Evolutionary conservation across 2,113 vertebrate genomes (phyloP), one percentile per base, ranked within the genome.

Genomic region (Amphilophus citrinellus): DNA sequence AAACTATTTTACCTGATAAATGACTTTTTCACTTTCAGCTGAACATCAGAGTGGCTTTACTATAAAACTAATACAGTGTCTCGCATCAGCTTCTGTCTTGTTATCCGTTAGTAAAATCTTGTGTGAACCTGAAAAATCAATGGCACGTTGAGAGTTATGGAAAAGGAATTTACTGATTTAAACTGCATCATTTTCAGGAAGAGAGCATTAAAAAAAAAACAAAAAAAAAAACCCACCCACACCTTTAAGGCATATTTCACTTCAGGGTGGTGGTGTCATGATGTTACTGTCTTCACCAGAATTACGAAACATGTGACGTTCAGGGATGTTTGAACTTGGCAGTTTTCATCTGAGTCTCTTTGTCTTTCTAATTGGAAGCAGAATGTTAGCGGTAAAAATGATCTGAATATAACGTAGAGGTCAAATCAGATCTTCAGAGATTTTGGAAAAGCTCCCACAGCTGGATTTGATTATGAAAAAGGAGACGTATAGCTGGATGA

Each of bases 321-420:
- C 8, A 44, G 37, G 47, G 78, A 80, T 56, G 14, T 58, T 44
- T 56, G 0, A 14, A 56, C 27, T 35, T 35, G 2, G 39, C 3
- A 42, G 17, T 37, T n/a, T 76, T 44, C 50, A 20, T 77, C 39
- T 10, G 47, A 50, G 5, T 30, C 59, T 58, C 18, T 56, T 53
- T 76, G 13, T 56, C 42, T 73, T 58, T 3, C 6, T 84, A 71
- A 91, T 76, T 83, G 68, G 76, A 89, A 84, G 17, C 87, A 88
- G 80, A 71, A 18, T 44, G 60, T 42, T 59, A 15, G 7, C 6
- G 3, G 35, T 83, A 18, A 75, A 10, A 35, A 4, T 77, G 7
- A 60, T n/a, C 7, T 37, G 27, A 37, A 35, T 30, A 20, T 63
- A 22, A 50, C 58, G 24, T 14, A 17, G 5, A 35, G 20, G 24